Base-by-base conservation (phyloP, 2,888 invertebrate genomes). In the Leptura quadrifasciata region DNA sequence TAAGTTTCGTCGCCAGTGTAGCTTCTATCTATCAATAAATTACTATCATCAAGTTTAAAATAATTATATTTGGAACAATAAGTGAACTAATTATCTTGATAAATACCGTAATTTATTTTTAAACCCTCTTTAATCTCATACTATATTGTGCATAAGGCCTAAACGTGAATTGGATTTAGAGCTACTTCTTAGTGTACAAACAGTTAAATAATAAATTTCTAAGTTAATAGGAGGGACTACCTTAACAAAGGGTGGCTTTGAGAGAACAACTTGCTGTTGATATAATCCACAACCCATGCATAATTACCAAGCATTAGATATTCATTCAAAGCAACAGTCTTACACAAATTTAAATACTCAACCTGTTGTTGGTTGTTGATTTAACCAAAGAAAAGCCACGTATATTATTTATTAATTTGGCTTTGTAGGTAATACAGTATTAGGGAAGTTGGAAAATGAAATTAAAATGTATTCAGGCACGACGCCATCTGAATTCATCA, bases 171-270 rank as follows among this genome's bases (percentile, higher is more conserved):
- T 17, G 78, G 72, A 60, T 72, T 55, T 77, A 24, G 21, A 73
- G 76, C 85, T 83, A 81, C 17, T 76, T n/a, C 64, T 75, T 17
- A 54, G 18, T 39, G 52, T 15, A 39, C 24, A 47, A 21, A 65
- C 65, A 65, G 17, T 65, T 52, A 65, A 65, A 65, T 52, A 65
- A 52, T 65, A 65, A 65, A 65, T 64, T 64, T 47, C 52, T n/a
- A n/a, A 15, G 65, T 52, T 52, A 65, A 65, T 65, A 65, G 10
- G 9, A 52, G 47, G 63, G 65, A 24, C 9, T 52, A 21, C 65
- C 21, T 39, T 39, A 63, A 63, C 20, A 63, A 63, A 63, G 39
- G 39, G 24, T 65, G 18, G 52, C 52, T 39, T 64, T 64, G 39
- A 52, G 21, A 21, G 17, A 47, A 52, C 65, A 24, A 21, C 20